A percentile compares a stretch with the other conserved stretches of the same genome.
phyloP scores from a whole-genome alignment of 1,140 invertebrate species.

The Sitodiplosis mosellana region DNA sequence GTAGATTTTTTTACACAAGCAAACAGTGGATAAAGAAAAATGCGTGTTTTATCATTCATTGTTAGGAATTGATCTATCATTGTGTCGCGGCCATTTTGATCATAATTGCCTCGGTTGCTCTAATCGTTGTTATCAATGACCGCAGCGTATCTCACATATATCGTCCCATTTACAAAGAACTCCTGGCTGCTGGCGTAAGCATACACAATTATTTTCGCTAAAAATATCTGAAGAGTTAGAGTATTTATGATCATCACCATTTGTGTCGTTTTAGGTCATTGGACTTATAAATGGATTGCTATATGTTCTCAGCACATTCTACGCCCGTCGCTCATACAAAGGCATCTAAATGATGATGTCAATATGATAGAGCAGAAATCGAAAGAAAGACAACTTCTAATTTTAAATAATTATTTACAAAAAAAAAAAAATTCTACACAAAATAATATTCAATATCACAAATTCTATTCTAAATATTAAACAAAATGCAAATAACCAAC shows the following conservation, averaged over 20 bases:
- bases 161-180: constrained; percentile 12
- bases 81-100: constrained; percentile 41
- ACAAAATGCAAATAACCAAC: no score
- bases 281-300: constrained; percentile 47
- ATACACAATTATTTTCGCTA: constrained; percentile 1
- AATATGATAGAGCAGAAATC: no score
- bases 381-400: no score
- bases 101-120: constrained; percentile 38
- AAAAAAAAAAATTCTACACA: no score
- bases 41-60: no score
- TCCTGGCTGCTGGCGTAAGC: constrained; percentile 44
- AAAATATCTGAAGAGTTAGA: not conserved
- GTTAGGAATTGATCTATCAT: constrained; percentile 53
- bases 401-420: no score
- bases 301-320: constrained; percentile 54
- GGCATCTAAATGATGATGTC: constrained; percentile 31
- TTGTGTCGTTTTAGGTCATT: constrained; percentile 36
- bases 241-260: constrained; percentile 2
- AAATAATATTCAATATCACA: no score
- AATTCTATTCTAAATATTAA: no score
- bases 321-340: constrained; percentile 50
- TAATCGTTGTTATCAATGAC: constrained; percentile 37
- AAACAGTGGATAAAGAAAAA: no score
- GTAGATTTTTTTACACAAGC: no score
- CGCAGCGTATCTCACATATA: constrained; percentile 27